Evolutionary conservation across 2,888 invertebrate species (phyloP).

Genomic region (Papilio gigon): DNA sequence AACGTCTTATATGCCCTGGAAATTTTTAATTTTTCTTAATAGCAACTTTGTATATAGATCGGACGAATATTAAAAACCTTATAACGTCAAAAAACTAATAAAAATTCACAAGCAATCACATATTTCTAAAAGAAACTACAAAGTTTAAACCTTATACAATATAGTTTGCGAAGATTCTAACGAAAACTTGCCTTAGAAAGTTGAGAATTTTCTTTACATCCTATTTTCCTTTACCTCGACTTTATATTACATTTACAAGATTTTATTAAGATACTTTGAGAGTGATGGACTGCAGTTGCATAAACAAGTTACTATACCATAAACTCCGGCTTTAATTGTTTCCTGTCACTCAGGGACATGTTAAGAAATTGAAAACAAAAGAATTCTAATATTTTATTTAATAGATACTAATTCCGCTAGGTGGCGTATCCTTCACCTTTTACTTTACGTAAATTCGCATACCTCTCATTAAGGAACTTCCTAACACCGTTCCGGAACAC

Average conservation of each 20-base stretch:
- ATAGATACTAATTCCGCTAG: too few species aligned
- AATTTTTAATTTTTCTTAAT: neutral
- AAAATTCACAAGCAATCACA: slow-evolving; percentile 27
- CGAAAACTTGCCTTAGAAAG: slow-evolving; percentile 31
- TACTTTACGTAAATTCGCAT: too few species aligned
- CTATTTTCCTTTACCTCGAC: slow-evolving; percentile 10
- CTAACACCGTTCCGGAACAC: slow-evolving; percentile 89
- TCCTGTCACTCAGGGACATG: too few species aligned
- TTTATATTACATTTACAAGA: slow-evolving; percentile 22
- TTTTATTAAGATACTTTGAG: neutral
- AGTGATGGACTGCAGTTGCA: neutral
- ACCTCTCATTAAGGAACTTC: slow-evolving; percentile 85
- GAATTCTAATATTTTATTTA: too few species aligned
- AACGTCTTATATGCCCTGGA: slow-evolving; percentile 87
- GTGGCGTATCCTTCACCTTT: too few species aligned
- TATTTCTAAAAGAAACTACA: slow-evolving; percentile 19
- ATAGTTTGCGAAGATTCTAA: slow-evolving; percentile 17
- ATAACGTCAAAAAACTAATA: slow-evolving; percentile 19
- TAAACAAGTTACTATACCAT: too few species aligned
- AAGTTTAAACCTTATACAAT: slow-evolving; percentile 27
- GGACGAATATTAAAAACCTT: neutral
- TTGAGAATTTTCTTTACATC: slow-evolving; percentile 17
- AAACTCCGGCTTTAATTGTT: too few species aligned
- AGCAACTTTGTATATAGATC: neutral
- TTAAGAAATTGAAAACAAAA: neutral